These are phyloP conservation scores for Diplodus puntazzo DNA, from an alignment of 2,797 vertebrate genomes.

Conservation along the genomic window DNA sequence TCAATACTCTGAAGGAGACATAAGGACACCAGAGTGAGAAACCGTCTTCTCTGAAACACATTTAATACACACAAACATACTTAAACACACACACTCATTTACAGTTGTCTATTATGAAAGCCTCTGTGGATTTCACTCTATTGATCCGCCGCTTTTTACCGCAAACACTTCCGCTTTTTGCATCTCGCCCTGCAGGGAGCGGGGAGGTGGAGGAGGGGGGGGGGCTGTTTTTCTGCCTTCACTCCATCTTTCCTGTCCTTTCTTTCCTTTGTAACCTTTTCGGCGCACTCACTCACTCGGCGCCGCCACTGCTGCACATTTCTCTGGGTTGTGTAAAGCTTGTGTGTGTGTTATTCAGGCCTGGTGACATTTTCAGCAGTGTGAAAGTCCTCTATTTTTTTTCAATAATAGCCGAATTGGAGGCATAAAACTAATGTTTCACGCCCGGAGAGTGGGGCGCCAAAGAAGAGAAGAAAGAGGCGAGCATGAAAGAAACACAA, in stretches of 20 bases:
- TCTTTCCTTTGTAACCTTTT: constrained; percentile 71
- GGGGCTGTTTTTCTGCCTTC: constrained; percentile 40
- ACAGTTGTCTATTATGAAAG: constrained; percentile 55
- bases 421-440: constrained; percentile 74
- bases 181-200: constrained; percentile 55
- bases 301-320: constrained; percentile 49
- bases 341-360: constrained; percentile 62
- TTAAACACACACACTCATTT: constrained; percentile 35
- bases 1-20: constrained; percentile 54
- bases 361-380: constrained; percentile 77
- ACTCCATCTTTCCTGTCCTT: constrained; percentile 47
- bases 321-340: constrained; percentile 51
- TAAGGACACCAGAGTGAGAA: constrained; percentile 25
- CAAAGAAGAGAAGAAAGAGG: constrained; percentile 38
- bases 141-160: constrained; percentile 60
- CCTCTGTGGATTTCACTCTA: constrained; percentile 49
- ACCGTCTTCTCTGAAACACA: constrained; percentile 31
- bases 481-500: constrained; percentile 46
- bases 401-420: constrained; percentile 65
- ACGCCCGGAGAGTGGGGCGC: constrained; percentile 49
- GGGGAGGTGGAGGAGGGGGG: constrained; percentile 5
- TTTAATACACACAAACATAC: constrained; percentile 34
- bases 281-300: constrained; percentile 34
- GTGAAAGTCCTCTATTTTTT: constrained; percentile 61
- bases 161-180: constrained; percentile 66